Base-by-base conservation (phyloP, 2,797 vertebrate species). In the Gadopsis bispinosus region DNA sequence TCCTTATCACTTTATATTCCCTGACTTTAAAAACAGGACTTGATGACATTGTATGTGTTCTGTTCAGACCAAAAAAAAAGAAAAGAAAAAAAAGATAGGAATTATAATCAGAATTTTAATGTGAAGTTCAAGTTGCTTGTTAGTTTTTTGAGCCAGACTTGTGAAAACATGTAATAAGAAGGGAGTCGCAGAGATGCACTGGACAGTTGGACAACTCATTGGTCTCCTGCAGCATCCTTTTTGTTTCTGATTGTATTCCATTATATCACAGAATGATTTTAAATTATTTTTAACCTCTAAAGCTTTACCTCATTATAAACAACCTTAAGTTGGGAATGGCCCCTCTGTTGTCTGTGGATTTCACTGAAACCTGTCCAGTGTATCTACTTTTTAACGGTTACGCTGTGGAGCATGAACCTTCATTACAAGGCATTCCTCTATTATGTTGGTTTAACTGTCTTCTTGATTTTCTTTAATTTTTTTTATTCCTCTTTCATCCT, bases 21-120 rank as follows among this genome's bases (percentile, higher is more conserved):
- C 86, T 92, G 88, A 93, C 87, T 91, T 93, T 89, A 87, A 90
- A 90, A 92, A 88, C 87, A 92, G 93, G 92, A 95, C 92, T 93
- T 91, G 88, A 84, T 91, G 82, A 92, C 84, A 86, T 91, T 94
- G 90, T 93, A 79, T 91, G 84, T 94, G 92, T 95, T 94, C 94
- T 94, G 94, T 97, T 97, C 94, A 91, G 96, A 98, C 97, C 97
- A 98, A 98, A 98, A 97, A 97, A 97, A 96, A 94, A 95, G n/a
- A 84, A 75, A 83, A 62, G 77, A 86, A 92, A 94, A 92, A 92
- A 89, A 90, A 84, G 39, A 87, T 85, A 89, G 87, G 83, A 93
- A 87, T 88, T 92, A 91, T 92, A 92, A 93, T 94, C 89, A 91
- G 78, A 92, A 86, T 94, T 95, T 93, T 88, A 92, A 95, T 94